These are phyloP conservation scores for Lepus europaeus DNA, from an alignment of 2,113 vertebrate species.

Conservation along the genomic window DNA sequence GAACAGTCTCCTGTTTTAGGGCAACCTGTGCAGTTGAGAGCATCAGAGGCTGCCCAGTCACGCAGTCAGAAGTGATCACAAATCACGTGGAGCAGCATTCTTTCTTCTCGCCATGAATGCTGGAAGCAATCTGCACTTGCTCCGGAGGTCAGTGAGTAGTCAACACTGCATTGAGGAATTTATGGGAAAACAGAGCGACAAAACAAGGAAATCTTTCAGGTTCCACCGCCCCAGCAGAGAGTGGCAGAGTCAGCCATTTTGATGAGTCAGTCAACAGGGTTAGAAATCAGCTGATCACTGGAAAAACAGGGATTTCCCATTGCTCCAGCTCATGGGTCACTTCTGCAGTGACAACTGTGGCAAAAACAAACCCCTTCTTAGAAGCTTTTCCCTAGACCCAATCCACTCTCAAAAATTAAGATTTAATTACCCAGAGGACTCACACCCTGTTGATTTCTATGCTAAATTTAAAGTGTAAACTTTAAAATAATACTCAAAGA, in stretches of 20 bases:
- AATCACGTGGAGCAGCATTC: too few species aligned
- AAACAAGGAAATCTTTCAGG: constrained; percentile 87
- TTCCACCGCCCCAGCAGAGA: constrained; percentile 83
- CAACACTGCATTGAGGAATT: too few species aligned
- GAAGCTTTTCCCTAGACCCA: not conserved
- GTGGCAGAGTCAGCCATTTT: constrained; percentile 77
- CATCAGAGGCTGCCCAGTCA: too few species aligned
- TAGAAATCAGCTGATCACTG: constrained; percentile 77
- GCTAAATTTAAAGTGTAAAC: not conserved
- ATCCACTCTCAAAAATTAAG: constrained; percentile 8
- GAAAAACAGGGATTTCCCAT: constrained; percentile 85
- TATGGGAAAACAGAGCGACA: constrained; percentile 9
- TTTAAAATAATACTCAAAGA: not conserved
- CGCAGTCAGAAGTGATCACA: too few species aligned
- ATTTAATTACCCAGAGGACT: not conserved
- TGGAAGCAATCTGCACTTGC: not conserved
- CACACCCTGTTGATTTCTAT: not conserved
- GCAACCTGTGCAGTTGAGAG: not conserved
- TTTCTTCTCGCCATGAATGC: too few species aligned
- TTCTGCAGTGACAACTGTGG: constrained; percentile 63
- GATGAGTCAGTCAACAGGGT: constrained; percentile 80
- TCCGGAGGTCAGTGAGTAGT: not conserved
- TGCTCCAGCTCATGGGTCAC: constrained; percentile 22
- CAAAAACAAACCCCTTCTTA: constrained; percentile 50
- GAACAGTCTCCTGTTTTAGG: too few species aligned